Evolutionary conservation across 2,888 invertebrate species (phyloP), one percentile per base, ranked within the genome.

Genomic region (Dysmachus trigonus): DNA sequence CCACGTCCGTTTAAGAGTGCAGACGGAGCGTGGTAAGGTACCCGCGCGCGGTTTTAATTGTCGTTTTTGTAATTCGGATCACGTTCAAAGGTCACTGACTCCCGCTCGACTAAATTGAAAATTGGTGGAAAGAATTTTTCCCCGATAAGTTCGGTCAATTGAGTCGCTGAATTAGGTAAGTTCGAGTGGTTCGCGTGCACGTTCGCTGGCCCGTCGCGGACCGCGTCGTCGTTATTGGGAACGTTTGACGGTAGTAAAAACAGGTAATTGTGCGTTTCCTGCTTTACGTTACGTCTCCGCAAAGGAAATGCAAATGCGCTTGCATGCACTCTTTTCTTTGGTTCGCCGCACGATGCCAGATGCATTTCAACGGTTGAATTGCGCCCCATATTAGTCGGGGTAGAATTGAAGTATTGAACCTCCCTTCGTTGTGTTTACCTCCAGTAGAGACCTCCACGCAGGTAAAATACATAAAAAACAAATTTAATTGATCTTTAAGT

Each of bases 351-450:
- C 71, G 62, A 82, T 15, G 71, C 71, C 82, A 82, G 82, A 82
- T 82, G 82, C 82, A 82, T 82, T 82, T 82, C 62, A 62, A 82
- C 82, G 82, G 62, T 82, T 82, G 82, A 51, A 41, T 82, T 82
- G 62, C 71, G 82, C 71, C 33, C 35, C 71, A n/a, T 33, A n/a
- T 33, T 33, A 35, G 30, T 18, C 33, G 15, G 82, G 82, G 82
- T 62, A 27, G 13, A 31, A 27, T 31, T 22, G 15, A 31, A 22
- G 62, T 22, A 62, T 22, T 27, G 62, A 62, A 27, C 51, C 7
- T 22, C 62, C 7, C 27, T 2, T 62, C 18, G 22, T 22, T 22
- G 10, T 22, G 8, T 10, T 27, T 22, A 22, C 18, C 18, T 22
- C 10, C 47, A 47, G 1, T 8, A 62, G 18, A 62, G 62, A 62